phyloP scores from a whole-genome alignment of 2,797 vertebrate species.

The Malurus splendens region DNA sequence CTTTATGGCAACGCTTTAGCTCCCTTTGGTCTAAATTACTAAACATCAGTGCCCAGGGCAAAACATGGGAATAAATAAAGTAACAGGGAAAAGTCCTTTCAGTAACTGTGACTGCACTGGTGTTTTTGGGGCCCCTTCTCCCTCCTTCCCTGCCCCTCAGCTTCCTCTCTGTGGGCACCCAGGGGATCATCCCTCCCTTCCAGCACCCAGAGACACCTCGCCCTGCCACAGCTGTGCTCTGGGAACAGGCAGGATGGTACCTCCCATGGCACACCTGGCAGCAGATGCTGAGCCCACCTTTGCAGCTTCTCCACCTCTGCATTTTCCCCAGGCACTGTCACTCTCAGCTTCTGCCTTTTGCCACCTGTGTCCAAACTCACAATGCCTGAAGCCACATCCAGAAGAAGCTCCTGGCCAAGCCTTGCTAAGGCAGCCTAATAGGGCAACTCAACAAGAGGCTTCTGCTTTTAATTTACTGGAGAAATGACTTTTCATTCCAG shows the following conservation, averaged over 20 bases:
- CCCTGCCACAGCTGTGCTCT: background rate
- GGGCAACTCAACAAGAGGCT: background rate
- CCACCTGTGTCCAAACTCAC: background rate
- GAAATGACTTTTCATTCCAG: constrained; percentile 26
- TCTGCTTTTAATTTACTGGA: constrained; percentile 29
- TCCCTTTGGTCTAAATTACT: constrained; percentile 46
- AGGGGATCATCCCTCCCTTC: background rate
- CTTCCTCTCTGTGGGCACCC: background rate
- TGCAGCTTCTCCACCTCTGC: background rate
- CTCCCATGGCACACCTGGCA: background rate
- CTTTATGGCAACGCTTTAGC: constrained; percentile 8
- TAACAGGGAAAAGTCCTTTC: background rate
- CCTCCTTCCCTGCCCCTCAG: background rate
- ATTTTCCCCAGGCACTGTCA: background rate
- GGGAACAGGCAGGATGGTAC: background rate
- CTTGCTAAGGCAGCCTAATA: background rate
- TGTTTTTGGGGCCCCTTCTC: background rate
- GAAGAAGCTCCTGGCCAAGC: background rate
- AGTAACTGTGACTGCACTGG: background rate
- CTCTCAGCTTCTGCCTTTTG: background rate
- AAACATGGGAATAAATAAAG: constrained; percentile 8
- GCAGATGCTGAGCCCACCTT: fast-evolving
- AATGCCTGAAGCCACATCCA: background rate
- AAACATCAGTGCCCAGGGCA: constrained; percentile 8
- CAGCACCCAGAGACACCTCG: background rate